Evolutionary conservation across 1,140 invertebrate species (phyloP).

Genomic region (Bursaphelenchus mucronatus): DNA sequence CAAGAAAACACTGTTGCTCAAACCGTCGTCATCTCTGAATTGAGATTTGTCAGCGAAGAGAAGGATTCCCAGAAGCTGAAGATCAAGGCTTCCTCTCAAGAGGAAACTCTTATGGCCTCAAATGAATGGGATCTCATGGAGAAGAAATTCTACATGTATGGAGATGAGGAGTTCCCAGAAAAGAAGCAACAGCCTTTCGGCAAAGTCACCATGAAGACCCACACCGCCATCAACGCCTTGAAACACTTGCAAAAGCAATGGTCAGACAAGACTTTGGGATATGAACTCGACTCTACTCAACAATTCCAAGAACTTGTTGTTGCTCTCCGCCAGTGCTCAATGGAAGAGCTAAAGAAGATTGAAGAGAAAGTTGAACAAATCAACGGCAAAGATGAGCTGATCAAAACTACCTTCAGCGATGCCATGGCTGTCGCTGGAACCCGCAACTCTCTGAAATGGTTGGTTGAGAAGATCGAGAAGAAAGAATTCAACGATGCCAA

Average conservation of each 20-base stretch:
- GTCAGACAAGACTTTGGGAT: constrained; percentile 26
- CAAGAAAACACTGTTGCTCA: constrained; percentile 18
- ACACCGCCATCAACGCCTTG: constrained; percentile 12
- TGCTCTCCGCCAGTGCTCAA: constrained; percentile 35
- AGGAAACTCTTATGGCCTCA: constrained; percentile 25
- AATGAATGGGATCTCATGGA: constrained; percentile 14
- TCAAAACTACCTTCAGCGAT: constrained; percentile 35
- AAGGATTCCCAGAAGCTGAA: not conserved
- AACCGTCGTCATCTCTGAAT: constrained; percentile 21
- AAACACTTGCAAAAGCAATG: constrained; percentile 8
- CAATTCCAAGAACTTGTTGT: constrained; percentile 35
- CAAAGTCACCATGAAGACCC: not conserved
- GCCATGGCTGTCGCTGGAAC: constrained; percentile 40
- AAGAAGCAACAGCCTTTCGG: constrained; percentile 3
- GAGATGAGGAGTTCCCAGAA: constrained; percentile 13
- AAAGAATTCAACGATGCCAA: constrained; percentile 23
- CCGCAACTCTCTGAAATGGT: constrained; percentile 29
- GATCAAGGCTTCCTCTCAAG: not conserved
- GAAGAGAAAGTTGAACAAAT: constrained; percentile 15
- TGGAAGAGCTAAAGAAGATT: constrained; percentile 33
- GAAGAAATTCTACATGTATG: constrained; percentile 20
- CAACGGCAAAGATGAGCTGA: constrained; percentile 12
- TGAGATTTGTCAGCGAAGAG: constrained; percentile 18
- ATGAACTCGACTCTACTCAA: constrained; percentile 23
- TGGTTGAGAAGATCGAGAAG: constrained; percentile 34